Conservation (phyloP, 2,797 vertebrate genomes). For the Rhabdomys pumilio region DNA sequence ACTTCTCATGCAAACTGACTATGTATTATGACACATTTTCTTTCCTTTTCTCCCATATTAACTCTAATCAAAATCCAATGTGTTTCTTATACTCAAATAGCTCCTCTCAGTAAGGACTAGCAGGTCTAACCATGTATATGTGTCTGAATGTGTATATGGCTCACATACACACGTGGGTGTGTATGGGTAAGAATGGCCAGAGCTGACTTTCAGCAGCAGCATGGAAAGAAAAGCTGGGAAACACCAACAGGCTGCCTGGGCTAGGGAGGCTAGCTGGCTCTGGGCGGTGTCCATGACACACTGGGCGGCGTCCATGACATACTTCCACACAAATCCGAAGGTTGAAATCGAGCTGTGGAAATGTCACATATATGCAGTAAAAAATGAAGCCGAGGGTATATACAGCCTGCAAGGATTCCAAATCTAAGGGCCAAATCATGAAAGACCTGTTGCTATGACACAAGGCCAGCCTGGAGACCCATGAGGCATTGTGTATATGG, state of each 20-base stretch:
- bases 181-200: no score
- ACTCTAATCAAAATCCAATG: not conserved
- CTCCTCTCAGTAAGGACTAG: not conserved
- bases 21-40: not conserved
- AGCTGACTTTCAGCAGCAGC: not conserved
- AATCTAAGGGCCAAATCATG: not conserved
- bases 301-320: not conserved
- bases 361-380: not conserved
- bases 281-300: not conserved
- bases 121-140: not conserved
- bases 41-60: not conserved
- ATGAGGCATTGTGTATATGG: not conserved
- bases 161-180: no score
- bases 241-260: not conserved
- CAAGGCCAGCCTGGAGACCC: not conserved
- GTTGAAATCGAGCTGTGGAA: conserved; percentile 52
- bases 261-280: not conserved
- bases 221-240: not conserved
- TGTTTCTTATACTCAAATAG: not conserved
- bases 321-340: conserved; percentile 42
- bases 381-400: conserved; percentile 38
- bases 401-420: conserved; percentile 31
- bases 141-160: no score
- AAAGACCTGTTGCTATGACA: not conserved
- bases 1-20: not conserved